A percentile compares a stretch with the other conserved stretches of the same genome.
Conservation (phyloP, 2,113 vertebrate species). For the Sturnira hondurensis region DNA sequence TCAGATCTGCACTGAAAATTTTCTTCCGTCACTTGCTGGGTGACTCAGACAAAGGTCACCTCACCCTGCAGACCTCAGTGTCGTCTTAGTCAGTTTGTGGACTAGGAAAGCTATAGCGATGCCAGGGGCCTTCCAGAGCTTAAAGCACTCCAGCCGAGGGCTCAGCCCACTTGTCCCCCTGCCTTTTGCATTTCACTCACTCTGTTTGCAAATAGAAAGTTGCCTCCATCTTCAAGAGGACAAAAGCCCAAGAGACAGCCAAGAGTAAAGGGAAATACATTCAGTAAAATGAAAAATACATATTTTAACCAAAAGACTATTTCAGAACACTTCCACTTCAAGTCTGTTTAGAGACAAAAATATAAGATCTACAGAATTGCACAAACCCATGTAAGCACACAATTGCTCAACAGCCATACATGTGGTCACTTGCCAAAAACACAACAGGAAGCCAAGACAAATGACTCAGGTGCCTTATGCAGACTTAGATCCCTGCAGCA, state of each 20-base stretch:
- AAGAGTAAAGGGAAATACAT: background rate
- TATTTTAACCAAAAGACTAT: slow-evolving; percentile 24
- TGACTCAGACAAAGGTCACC: background rate
- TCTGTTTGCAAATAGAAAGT: rapidly evolving
- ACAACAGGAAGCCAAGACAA: slow-evolving; percentile 9
- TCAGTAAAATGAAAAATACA: slow-evolving; percentile 10
- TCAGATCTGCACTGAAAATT: background rate
- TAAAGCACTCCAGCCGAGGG: background rate
- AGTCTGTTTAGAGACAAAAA: slow-evolving; percentile 48
- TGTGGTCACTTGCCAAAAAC: slow-evolving; percentile 44
- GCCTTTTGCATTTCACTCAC: rapidly evolving
- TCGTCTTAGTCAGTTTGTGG: background rate
- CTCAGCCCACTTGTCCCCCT: rapidly evolving
- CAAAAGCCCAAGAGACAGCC: background rate
- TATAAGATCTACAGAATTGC: slow-evolving; percentile 36
- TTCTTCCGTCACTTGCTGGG: too few species aligned
- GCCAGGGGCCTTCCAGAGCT: rapidly evolving
- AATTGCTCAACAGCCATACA: slow-evolving; percentile 39
- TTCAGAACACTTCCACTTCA: slow-evolving; percentile 31
- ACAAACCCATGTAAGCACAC: slow-evolving; percentile 28
- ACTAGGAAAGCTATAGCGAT: background rate
- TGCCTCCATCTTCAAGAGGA: background rate
- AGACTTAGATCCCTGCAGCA: background rate
- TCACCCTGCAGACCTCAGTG: background rate
- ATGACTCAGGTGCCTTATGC: background rate